These are phyloP conservation scores for Galeopterus variegatus DNA, from an alignment of 2,113 vertebrate species.

Conservation along the genomic window DNA sequence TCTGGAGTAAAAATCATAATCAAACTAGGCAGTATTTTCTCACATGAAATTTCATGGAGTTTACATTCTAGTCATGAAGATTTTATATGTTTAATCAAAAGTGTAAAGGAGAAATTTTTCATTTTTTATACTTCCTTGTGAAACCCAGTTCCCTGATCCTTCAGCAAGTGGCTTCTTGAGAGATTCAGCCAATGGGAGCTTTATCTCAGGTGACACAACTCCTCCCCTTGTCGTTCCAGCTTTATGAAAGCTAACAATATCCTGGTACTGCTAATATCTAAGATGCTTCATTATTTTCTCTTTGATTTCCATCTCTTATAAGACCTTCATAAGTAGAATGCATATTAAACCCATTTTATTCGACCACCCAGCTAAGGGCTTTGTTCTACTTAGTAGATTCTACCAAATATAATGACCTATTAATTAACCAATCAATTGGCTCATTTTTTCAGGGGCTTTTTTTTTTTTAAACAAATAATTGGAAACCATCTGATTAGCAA, in stretches of 20 bases:
- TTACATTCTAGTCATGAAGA: not conserved
- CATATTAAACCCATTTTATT: not conserved
- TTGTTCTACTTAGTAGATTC: not conserved
- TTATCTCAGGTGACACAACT: not conserved
- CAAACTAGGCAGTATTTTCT: not conserved
- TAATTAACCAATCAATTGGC: not conserved
- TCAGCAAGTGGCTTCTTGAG: not conserved
- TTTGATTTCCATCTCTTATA: not conserved
- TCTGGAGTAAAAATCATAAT: not conserved
- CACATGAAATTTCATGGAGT: not conserved
- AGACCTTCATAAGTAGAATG: not conserved
- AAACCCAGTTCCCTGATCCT: no score
- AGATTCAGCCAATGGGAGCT: not conserved
- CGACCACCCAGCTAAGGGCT: fast-evolving
- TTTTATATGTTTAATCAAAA: not conserved
- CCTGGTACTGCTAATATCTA: no score
- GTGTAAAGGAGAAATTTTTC: not conserved
- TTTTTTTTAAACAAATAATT: not conserved
- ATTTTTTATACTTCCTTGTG: no score
- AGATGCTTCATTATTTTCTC: not conserved
- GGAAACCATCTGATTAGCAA: not conserved
- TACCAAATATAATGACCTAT: no score
- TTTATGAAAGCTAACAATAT: fast-evolving
- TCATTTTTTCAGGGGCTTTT: fast-evolving
- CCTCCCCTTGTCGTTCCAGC: not conserved